Base-by-base conservation (phyloP, 2,888 invertebrate genomes). In the Rotaria macrura region DNA sequence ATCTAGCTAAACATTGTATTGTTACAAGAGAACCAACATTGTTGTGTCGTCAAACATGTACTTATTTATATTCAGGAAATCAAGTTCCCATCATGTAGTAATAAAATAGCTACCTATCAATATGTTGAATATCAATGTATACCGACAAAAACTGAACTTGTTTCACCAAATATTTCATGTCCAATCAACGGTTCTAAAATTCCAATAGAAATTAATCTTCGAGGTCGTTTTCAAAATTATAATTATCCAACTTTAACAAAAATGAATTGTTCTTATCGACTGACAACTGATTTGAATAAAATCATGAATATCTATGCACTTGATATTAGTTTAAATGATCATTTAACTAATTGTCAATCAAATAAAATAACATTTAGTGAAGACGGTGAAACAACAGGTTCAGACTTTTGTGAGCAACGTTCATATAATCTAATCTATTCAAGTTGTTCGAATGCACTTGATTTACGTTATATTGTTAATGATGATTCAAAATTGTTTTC, bases 401-500 rank as follows among this genome's bases (percentile, higher is more conserved):
- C 43, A 43, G 43, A n/a, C 5, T 79, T 79, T 43, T 79, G 79
- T 43, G 43, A 43, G n/a, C 12, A 43, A 79, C n/a, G 23, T 10
- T 43, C 40, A n/a, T 43, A n/a, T 43, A 25, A 12, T n/a, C 43
- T 79, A n/a, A 23, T 79, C 25, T 79, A 79, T 79, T 43, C 79
- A 79, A 79, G 38, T 79, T 79, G 43, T 79, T 79, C 43, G 43
- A 79, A 79, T 79, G 79, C 40, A 43, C 25, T 79, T 43, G 79
- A 40, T 79, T 14, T 79, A 2, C 12, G 43, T 40, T 79, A 79
- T 79, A n/a, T 43, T 79, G 43, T 43, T 43, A 43, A 25, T 43
- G 25, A 43, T 43, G 43, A 43, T n/a, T 1, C 9, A 38, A 17
- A 9, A 25, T 7, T 9, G 25, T 1, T 43, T 12, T 43, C 40